Conservation (phyloP, 1,140 invertebrate species). For the Teleopsis dalmanni region DNA sequence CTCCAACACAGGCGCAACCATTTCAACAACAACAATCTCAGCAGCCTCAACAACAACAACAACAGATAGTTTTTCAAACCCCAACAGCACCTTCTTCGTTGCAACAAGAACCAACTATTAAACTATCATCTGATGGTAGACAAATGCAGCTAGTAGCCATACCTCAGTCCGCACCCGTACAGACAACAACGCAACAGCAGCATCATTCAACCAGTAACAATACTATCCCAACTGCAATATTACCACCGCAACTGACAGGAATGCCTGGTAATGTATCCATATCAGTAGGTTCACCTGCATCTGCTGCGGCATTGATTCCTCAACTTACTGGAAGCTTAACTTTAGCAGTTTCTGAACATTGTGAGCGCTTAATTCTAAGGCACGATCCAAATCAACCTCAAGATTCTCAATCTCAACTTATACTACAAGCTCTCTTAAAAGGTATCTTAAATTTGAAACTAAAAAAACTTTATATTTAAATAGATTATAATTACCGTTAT, state of each 20-base stretch:
- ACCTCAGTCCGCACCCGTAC: constrained; percentile 16
- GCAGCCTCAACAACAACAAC: constrained; percentile 12
- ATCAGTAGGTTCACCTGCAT: constrained; percentile 34
- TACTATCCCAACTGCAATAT: constrained; percentile 19
- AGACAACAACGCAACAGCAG: neutral
- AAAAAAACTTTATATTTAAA: too few relatives aligned
- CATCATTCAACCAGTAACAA: constrained; percentile 9
- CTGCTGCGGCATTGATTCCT: constrained; percentile 32
- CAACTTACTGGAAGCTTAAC: constrained; percentile 40
- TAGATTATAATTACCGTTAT: too few relatives aligned
- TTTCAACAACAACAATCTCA: constrained; percentile 11
- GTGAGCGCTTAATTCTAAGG: constrained; percentile 35
- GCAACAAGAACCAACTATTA: constrained; percentile 17
- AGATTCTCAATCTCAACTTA: constrained; percentile 41
- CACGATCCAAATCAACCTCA: constrained; percentile 42
- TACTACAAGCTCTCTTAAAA: constrained; percentile 39
- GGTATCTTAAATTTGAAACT: too few relatives aligned
- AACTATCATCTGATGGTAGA: constrained; percentile 28
- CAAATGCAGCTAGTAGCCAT: constrained; percentile 38
- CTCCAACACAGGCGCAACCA: constrained; percentile 2
- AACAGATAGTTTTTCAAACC: constrained; percentile 23
- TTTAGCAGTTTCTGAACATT: constrained; percentile 38
- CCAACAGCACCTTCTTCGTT: neutral
- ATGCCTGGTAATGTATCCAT: constrained; percentile 37
- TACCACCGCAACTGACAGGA: constrained; percentile 31